Conservation (phyloP, 2,113 vertebrate genomes). For the Crotalus viridis region DNA sequence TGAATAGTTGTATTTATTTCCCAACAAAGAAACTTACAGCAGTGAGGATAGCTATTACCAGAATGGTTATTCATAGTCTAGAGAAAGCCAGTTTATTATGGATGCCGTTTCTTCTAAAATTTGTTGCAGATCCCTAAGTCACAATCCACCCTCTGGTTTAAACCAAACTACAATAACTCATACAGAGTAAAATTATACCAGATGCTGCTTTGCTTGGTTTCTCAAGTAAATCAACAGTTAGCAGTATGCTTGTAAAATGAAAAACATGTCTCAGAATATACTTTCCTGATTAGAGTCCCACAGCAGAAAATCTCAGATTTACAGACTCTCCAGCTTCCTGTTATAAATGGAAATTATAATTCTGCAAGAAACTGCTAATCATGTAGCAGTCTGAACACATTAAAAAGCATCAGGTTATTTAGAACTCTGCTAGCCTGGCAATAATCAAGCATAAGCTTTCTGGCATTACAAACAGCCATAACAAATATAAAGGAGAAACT, state of each 20-base stretch:
- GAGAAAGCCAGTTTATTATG: background rate
- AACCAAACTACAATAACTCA: slow-evolving; percentile 28
- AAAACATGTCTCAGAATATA: slow-evolving; percentile 30
- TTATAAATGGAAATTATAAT: slow-evolving; percentile 24
- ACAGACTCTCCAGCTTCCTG: slow-evolving; percentile 24
- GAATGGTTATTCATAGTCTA: background rate
- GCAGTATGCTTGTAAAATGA: slow-evolving; percentile 13
- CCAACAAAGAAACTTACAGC: background rate
- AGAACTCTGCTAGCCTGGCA: background rate
- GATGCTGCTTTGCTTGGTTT: background rate
- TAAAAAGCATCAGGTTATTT: slow-evolving; percentile 12
- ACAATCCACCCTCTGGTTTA: background rate
- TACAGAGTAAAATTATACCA: slow-evolving; percentile 3
- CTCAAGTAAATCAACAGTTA: background rate
- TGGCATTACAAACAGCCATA: background rate
- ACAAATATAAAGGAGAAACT: slow-evolving; percentile 13
- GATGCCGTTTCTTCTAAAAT: slow-evolving; percentile 20
- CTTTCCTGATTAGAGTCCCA: slow-evolving; percentile 26
- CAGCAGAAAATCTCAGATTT: background rate
- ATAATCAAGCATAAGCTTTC: slow-evolving; percentile 14
- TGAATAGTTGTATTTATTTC: background rate
- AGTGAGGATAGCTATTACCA: background rate
- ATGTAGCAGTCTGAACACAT: slow-evolving; percentile 9
- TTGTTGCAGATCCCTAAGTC: slow-evolving; percentile 3
- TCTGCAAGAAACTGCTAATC: slow-evolving; percentile 7